phyloP scores from a whole-genome alignment of 2,113 vertebrate genomes.

The Chaetops frenatus region DNA sequence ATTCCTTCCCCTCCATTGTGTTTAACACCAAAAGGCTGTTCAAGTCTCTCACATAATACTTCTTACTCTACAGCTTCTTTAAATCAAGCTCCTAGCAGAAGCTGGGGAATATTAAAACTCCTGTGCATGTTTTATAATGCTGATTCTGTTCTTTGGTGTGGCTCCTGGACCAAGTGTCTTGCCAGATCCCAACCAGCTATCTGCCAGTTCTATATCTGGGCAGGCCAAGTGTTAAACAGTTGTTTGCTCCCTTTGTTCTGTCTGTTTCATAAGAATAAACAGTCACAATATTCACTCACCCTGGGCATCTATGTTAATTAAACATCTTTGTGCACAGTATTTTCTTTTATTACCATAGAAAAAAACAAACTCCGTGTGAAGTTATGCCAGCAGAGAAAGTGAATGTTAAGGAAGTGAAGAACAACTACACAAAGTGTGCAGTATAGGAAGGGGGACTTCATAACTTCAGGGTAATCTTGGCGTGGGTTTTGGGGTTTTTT shows the following conservation, averaged over 20 bases:
- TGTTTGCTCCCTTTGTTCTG: not conserved
- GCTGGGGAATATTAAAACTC: not conserved
- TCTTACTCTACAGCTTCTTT: not conserved
- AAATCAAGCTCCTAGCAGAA: not conserved
- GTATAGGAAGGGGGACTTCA: not conserved
- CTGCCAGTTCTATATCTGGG: not conserved
- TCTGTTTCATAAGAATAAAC: not conserved
- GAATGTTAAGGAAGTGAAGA: not conserved
- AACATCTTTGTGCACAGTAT: not conserved
- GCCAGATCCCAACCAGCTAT: not conserved
- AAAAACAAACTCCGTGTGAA: not conserved
- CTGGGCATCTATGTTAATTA: conserved; percentile 5
- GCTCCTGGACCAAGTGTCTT: not conserved
- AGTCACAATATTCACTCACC: not conserved
- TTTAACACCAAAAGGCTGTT: not conserved
- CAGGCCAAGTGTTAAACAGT: not conserved
- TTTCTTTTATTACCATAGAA: not conserved
- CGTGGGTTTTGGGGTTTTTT: not conserved
- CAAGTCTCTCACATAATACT: not conserved
- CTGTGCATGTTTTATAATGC: not conserved
- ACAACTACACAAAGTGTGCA: not conserved
- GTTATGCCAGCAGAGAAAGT: not conserved
- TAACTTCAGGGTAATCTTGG: not conserved
- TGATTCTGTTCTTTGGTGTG: not conserved
- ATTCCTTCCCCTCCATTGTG: not conserved